phyloP scores from a whole-genome alignment of 2,113 vertebrate genomes.

The Stigmatopora nigra region DNA sequence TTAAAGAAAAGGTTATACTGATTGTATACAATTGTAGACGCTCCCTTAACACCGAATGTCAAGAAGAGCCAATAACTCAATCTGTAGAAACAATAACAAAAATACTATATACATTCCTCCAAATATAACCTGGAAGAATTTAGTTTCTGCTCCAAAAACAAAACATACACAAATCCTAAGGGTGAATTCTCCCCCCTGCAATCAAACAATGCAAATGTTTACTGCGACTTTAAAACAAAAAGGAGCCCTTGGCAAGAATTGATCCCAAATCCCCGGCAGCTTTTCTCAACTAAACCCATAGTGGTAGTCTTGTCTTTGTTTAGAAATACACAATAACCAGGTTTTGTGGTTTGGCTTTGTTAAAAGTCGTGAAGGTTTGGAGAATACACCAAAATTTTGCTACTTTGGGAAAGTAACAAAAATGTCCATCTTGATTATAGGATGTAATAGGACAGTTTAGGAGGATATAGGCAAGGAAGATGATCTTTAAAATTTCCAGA shows the following conservation, averaged over 20 bases:
- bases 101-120: slow-evolving; percentile 45
- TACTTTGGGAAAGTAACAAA: too few relatives aligned
- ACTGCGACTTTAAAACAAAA: slow-evolving; percentile 48
- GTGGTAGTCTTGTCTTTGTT: slow-evolving; percentile 16
- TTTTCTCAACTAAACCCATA: slow-evolving; percentile 38
- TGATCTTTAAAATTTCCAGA: too few relatives aligned
- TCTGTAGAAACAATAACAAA: slow-evolving; percentile 41
- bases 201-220: slow-evolving; percentile 66
- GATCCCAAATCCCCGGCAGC: slow-evolving; percentile 45
- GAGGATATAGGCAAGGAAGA: too few relatives aligned
- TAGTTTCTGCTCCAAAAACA: slow-evolving; percentile 43
- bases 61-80: slow-evolving; percentile 52
- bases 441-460: too few relatives aligned
- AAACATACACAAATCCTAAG: slow-evolving; percentile 35
- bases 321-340: not conserved
- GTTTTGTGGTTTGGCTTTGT: slow-evolving; percentile 5
- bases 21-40: slow-evolving; percentile 62
- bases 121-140: slow-evolving; percentile 48
- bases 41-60: slow-evolving; percentile 54
- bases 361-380: not conserved
- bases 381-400: not conserved
- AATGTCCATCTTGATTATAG: too few relatives aligned
- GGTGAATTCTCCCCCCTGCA: slow-evolving; percentile 54
- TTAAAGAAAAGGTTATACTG: slow-evolving; percentile 65
- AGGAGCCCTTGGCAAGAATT: slow-evolving; percentile 50